A percentile compares a stretch with the other conserved stretches of the same genome.
phyloP scores from a whole-genome alignment of 2,888 invertebrate species.

The Trichopoda pennipes region DNA sequence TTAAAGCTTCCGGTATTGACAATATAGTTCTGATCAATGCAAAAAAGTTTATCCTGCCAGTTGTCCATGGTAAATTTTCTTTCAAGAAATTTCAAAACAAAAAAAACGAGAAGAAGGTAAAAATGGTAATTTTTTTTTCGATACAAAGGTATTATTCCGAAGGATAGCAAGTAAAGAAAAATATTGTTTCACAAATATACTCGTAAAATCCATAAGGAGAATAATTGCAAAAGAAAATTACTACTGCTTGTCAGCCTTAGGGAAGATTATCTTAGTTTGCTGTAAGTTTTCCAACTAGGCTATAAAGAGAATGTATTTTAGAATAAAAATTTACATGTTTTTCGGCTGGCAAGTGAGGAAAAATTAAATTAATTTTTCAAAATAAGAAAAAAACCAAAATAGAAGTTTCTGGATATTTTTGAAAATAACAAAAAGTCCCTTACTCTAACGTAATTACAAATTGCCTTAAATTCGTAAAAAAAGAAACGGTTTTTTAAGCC shows the following conservation, averaged over 20 bases:
- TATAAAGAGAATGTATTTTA: not conserved
- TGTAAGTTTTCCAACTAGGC: conserved; percentile 6
- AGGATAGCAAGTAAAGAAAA: not conserved
- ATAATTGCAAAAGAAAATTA: conserved; percentile 20
- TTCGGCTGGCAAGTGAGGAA: not conserved
- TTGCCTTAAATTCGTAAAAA: no score
- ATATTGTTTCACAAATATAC: conserved; percentile 8
- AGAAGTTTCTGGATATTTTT: no score
- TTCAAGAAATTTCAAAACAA: not conserved
- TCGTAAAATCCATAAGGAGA: conserved; percentile 1
- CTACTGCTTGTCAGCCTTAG: conserved; percentile 41
- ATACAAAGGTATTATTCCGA: conserved; percentile 6
- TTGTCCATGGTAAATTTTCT: not conserved
- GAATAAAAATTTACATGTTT: not conserved
- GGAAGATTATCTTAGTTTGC: conserved; percentile 26
- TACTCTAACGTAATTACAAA: no score
- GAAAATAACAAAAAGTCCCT: no score
- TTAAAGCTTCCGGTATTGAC: conserved; percentile 61
- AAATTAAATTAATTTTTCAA: conserved; percentile 4
- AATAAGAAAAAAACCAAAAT: no score
- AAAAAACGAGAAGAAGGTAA: not conserved
- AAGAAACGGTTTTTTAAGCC: no score
- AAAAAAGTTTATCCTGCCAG: conserved; percentile 4
- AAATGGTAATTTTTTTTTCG: conserved; percentile 12
- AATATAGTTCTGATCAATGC: conserved; percentile 32